Evolutionary conservation across 2,113 vertebrate genomes (phyloP).

Genomic region (Suricata suricatta): DNA sequence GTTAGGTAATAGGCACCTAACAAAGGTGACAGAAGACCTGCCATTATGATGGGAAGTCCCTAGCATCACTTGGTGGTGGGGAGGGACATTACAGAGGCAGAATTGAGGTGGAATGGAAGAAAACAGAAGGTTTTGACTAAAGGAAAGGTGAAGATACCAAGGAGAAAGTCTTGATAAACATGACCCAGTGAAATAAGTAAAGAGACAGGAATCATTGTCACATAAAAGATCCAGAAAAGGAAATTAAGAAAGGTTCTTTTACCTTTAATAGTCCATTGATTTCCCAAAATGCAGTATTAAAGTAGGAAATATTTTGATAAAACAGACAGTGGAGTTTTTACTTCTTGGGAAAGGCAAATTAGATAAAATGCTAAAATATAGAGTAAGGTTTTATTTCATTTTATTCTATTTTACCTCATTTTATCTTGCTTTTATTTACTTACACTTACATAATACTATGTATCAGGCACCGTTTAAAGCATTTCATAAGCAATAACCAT

Average conservation of each 20-base stretch:
- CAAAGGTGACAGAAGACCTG: background rate
- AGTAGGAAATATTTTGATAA: background rate
- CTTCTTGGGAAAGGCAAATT: background rate
- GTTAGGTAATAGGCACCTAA: background rate
- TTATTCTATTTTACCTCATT: background rate
- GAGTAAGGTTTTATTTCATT: constrained; percentile 7
- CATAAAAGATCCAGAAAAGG: background rate
- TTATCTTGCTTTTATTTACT: background rate
- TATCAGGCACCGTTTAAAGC: background rate
- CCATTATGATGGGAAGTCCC: background rate
- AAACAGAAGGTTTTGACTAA: background rate
- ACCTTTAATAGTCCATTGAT: background rate
- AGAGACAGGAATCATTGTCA: background rate
- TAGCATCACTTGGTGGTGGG: background rate
- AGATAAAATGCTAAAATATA: background rate
- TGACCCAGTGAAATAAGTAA: background rate
- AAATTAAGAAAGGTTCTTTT: background rate
- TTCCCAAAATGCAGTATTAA: background rate
- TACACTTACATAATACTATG: background rate
- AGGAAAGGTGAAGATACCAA: background rate
- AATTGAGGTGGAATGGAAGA: background rate
- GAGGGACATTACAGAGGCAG: background rate
- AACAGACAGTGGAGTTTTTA: background rate
- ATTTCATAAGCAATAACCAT: background rate
- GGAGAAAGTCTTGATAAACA: background rate